Evolutionary conservation across 2,797 vertebrate genomes (phyloP), one percentile per base, ranked within the genome.

Genomic region (Anguilla megastoma): DNA sequence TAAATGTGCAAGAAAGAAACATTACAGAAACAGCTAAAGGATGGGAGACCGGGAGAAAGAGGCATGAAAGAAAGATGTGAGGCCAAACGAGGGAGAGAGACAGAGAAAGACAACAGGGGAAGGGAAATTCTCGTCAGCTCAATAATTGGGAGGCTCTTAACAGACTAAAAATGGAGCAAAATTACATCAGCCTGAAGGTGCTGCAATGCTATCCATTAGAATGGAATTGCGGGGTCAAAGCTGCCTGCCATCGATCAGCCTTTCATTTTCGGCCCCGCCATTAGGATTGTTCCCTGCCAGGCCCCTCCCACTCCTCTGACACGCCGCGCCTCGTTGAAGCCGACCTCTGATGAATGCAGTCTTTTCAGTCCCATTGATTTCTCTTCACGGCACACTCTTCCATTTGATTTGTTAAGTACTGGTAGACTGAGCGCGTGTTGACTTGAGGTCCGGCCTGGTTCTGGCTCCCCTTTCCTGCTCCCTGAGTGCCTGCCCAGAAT

Each of bases 361-460:
- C 92, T 91, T 94, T 94, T 91, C 90, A 90, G 90, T 90, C 69
- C 86, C 92, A 95, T 87, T 91, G 93, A 95, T 94, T 96, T 95
- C 93, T 95, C 92, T 92, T 92, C 92, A 92, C 91, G 91, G 84
- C 86, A 92, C 88, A 90, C 91, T 94, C 93, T 91, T 91, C 92
- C 89, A 91, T 91, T 91, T 93, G 95, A 95, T 95, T 93, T 95
- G 94, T 93, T 93, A 95, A 94, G 92, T 90, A 93, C 92, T 89
- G 52, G 89, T 88, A 2, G 92, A 91, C 88, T 85, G 90, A 89
- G 91, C 89, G 89, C 92, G 91, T 84, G 36, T 86, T 94, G 93
- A 94, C 86, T 79, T 86, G 91, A 52, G 89, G 89, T 87, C 93
- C 86, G 89, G 58, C 90, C 89, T 86, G 86, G 89, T 89, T 89